phyloP scores from a whole-genome alignment of 2,797 vertebrate genomes.

The Rhadinocentrus ornatus region DNA sequence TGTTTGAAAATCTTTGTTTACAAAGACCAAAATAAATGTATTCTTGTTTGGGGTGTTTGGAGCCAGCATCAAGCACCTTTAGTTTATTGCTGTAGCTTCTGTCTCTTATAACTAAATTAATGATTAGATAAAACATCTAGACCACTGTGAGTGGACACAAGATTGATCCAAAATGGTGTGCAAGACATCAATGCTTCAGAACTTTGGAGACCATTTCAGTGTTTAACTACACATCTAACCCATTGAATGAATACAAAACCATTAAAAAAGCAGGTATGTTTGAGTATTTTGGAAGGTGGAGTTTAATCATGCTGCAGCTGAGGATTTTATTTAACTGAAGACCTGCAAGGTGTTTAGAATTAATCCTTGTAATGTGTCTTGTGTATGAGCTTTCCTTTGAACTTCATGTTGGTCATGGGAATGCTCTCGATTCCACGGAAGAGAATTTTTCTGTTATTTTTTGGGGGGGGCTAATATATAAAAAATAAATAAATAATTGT shows the following conservation, averaged over 20 bases:
- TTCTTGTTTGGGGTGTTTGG: background rate
- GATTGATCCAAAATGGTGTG: background rate
- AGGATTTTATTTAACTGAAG: background rate
- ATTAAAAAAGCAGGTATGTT: conserved; percentile 2
- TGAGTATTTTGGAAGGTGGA: background rate
- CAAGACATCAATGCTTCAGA: no score
- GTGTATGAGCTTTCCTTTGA: background rate
- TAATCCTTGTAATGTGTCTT: conserved; percentile 6
- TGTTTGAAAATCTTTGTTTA: background rate
- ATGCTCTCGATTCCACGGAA: background rate
- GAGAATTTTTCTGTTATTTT: no score
- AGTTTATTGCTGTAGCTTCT: background rate
- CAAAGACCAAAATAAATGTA: background rate
- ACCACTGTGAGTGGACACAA: background rate
- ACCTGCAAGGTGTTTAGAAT: conserved; percentile 4
- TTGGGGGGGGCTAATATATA: no score
- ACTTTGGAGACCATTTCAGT: background rate
- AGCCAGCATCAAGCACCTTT: background rate
- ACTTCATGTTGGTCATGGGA: background rate
- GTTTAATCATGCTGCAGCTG: background rate
- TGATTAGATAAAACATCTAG: background rate
- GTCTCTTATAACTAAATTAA: background rate
- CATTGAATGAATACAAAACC: background rate
- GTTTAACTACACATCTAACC: background rate
- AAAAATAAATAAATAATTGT: conserved; percentile 3